Evolutionary conservation across 2,888 invertebrate genomes (phyloP).

Genomic region (Vesta saturnalis): DNA sequence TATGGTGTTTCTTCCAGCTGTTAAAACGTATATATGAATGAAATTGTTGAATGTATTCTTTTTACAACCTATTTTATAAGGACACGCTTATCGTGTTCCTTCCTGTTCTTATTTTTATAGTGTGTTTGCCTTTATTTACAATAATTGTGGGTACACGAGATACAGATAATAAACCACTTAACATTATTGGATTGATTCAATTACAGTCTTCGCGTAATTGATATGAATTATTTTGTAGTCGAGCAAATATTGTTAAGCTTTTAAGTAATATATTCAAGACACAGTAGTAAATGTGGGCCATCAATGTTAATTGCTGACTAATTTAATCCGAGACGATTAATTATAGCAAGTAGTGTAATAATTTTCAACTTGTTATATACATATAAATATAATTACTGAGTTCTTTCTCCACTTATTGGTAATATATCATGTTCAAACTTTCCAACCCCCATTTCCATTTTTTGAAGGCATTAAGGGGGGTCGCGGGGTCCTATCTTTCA

Average conservation of each 20-base stretch:
- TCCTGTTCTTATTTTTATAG: conserved; percentile 26
- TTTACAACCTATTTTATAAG: conserved; percentile 10
- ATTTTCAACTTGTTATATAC: background rate
- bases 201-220: background rate
- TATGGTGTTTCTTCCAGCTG: conserved; percentile 18
- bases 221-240: conserved; percentile 10
- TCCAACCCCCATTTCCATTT: no score
- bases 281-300: conserved; percentile 4
- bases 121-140: background rate
- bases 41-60: conserved; percentile 24
- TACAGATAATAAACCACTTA: conserved; percentile 1
- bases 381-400: no score
- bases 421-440: no score
- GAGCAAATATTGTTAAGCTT: background rate
- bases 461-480: no score
- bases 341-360: background rate
- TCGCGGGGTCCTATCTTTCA: no score
- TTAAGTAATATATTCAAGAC: background rate
- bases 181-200: background rate
- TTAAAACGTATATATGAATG: conserved; percentile 20
- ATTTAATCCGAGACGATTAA: conserved; percentile 1
- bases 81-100: conserved; percentile 24
- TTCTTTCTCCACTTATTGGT: no score
- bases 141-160: background rate
- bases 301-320: background rate